Percentiles rank a stretch among this genome's conserved stretches.
Evolutionary conservation across 1,140 invertebrate species (phyloP).

Genomic region (Brachionus plicatilis): DNA sequence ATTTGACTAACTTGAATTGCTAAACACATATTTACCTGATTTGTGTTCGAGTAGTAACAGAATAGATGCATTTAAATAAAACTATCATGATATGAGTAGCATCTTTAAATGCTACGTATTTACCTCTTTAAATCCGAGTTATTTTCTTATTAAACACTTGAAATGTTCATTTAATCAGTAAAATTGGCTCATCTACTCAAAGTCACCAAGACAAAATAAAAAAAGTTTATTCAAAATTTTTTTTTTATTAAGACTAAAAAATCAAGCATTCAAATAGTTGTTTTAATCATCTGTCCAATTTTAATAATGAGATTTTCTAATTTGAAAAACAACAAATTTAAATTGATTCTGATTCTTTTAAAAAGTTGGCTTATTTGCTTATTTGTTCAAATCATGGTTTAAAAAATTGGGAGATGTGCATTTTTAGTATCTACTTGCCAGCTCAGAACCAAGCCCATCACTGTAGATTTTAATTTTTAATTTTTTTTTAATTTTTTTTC

Average conservation of each 20-base stretch:
- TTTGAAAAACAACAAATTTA: background rate
- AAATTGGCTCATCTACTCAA: background rate
- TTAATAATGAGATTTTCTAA: no score
- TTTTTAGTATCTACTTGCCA: no score
- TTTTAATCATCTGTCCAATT: background rate
- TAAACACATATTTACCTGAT: conserved; percentile 10
- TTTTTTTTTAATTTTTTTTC: no score
- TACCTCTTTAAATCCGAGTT: background rate
- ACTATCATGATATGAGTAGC: background rate
- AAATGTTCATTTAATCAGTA: background rate
- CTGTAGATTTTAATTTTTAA: no score
- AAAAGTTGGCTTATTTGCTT: no score
- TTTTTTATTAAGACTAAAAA: background rate
- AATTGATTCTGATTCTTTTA: background rate
- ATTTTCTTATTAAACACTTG: conserved; percentile 12
- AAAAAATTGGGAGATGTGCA: no score
- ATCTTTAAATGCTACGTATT: background rate
- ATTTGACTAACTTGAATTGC: background rate
- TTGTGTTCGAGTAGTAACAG: background rate
- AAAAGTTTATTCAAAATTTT: background rate
- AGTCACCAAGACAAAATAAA: background rate
- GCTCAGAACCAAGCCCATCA: no score
- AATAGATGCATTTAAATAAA: background rate
- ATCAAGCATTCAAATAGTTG: background rate
- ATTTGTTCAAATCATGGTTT: no score